Percentiles rank a stretch among this genome's conserved stretches.
Conservation (phyloP, 1,140 invertebrate species). For the Papilio polyxenes region DNA sequence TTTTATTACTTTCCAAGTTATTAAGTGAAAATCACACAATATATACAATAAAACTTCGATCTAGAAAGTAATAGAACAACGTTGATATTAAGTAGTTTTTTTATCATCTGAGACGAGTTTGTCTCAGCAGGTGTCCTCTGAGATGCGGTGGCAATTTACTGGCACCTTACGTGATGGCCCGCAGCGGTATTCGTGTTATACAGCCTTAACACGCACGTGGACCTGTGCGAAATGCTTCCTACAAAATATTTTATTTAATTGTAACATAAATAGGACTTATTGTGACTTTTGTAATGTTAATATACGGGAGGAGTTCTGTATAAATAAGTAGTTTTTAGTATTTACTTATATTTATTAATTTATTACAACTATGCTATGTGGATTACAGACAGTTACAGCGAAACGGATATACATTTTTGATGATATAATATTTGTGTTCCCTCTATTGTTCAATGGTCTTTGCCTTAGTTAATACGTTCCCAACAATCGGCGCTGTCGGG, state of each 20-base stretch:
- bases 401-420: background rate
- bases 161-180: conserved; percentile 46
- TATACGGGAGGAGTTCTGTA: background rate
- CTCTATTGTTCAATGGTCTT: conserved; percentile 44
- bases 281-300: conserved; percentile 31
- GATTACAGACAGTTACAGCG: background rate
- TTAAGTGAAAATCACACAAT: background rate
- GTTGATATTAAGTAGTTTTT: conserved; percentile 6
- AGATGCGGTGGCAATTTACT: conserved; percentile 43
- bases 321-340: too few species aligned
- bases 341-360: background rate
- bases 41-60: background rate
- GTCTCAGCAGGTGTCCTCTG: conserved; percentile 40
- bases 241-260: conserved; percentile 12
- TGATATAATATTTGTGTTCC: conserved; percentile 30
- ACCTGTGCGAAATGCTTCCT: conserved; percentile 16
- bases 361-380: background rate
- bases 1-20: too few species aligned
- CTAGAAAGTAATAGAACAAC: background rate
- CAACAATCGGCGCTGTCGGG: conserved; percentile 69
- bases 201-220: conserved; percentile 43
- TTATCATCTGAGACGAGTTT: conserved; percentile 17
- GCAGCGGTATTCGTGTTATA: conserved; percentile 41
- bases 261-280: background rate
- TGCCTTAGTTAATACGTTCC: conserved; percentile 57